A percentile compares a stretch with the other conserved stretches of the same genome.
Evolutionary conservation across 92 coral and sea anemone genomes (phyloP).

Genomic region (Palythoa grandiflora): DNA sequence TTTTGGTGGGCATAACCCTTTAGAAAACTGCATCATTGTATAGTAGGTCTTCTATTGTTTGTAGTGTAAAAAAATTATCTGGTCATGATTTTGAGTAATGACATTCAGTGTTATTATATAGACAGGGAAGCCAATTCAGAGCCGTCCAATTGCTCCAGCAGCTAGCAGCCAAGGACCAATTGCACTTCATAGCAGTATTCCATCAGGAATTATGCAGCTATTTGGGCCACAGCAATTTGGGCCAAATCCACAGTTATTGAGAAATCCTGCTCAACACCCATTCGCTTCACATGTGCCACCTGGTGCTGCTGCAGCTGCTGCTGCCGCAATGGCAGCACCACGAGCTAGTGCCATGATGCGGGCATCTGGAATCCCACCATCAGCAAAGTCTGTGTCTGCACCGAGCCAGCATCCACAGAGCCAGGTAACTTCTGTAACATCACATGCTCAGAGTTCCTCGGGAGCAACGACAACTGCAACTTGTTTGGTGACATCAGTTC

Average conservation of each 20-base stretch:
- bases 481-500: background rate
- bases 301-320: conserved; percentile 89
- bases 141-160: conserved; percentile 98
- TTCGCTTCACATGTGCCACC: conserved; percentile 83
- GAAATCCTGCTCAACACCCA: conserved; percentile 59
- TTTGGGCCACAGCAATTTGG: conserved; percentile 16
- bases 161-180: conserved; percentile 69
- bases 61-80: too few relatives aligned
- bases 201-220: conserved; percentile 35
- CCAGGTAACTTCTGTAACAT: conserved; percentile 30
- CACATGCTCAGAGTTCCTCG: conserved; percentile 19
- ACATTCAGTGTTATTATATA: background rate
- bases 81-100: background rate
- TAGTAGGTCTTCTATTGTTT: too few relatives aligned
- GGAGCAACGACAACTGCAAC: background rate
- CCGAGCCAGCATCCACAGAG: conserved; percentile 32
- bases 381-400: conserved; percentile 10
- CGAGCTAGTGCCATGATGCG: conserved; percentile 52
- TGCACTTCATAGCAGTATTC: conserved; percentile 58
- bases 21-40: too few relatives aligned
- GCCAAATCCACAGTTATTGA: conserved; percentile 19
- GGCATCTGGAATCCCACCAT: conserved; percentile 23
- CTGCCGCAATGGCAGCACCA: conserved; percentile 85
- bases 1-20: too few relatives aligned
- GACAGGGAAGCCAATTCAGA: conserved; percentile 82